Percentiles rank a stretch among this genome's conserved stretches.
phyloP scores from a whole-genome alignment of 2,888 invertebrate species.

The Nasonia oneida region DNA sequence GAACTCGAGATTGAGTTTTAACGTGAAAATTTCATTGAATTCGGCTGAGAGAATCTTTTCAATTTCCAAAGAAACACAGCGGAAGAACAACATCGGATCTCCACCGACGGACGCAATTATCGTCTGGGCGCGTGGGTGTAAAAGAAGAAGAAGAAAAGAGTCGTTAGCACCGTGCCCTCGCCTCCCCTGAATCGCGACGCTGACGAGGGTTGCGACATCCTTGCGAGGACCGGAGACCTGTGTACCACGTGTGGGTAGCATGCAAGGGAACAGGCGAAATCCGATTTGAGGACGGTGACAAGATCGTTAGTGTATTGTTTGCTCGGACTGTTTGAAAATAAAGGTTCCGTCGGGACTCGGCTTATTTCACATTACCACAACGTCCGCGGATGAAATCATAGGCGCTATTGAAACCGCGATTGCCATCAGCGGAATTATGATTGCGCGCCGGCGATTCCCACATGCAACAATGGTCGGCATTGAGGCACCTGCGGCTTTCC shows the following conservation, averaged over 20 bases:
- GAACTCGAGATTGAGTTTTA: too few relatives aligned
- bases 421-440: not conserved
- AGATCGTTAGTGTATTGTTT: not conserved
- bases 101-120: not conserved
- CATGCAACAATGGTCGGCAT: not conserved
- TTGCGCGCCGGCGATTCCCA: not conserved
- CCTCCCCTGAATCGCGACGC: not conserved
- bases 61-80: too few relatives aligned
- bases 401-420: not conserved
- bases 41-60: too few relatives aligned
- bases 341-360: not conserved
- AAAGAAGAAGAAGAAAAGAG: slow-evolving; percentile 18
- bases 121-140: not conserved
- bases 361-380: not conserved
- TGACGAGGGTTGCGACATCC: slow-evolving; percentile 10
- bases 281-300: not conserved
- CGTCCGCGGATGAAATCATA: not conserved
- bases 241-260: not conserved
- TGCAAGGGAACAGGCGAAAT: not conserved
- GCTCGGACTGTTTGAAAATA: not conserved
- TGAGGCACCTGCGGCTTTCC: not conserved
- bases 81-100: not conserved
- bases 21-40: too few relatives aligned
- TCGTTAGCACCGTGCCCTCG: not conserved
- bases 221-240: not conserved